Conservation (phyloP, 2,888 invertebrate species). For the Clivina fossor region DNA sequence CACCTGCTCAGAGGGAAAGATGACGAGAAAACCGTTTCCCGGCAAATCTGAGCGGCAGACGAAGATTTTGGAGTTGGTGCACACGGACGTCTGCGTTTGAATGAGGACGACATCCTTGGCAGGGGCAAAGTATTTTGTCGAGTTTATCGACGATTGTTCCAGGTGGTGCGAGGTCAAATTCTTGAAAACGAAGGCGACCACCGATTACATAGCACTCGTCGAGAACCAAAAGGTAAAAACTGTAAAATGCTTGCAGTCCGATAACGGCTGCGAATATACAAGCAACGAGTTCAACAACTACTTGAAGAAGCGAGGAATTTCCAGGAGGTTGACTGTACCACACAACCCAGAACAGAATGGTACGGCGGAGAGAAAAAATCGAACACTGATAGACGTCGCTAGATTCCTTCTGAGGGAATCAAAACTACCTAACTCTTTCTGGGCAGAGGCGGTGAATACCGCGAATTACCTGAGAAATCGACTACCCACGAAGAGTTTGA, state of each 20-base stretch:
- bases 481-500: slow-evolving; percentile 39
- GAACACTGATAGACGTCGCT: too few species aligned
- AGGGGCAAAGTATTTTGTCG: slow-evolving; percentile 37
- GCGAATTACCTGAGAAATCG: slow-evolving; percentile 46
- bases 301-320: slow-evolving; percentile 36
- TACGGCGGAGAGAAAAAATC: slow-evolving; percentile 33
- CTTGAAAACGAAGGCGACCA: slow-evolving; percentile 9
- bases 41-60: slow-evolving; percentile 29
- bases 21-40: slow-evolving; percentile 27
- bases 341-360: slow-evolving; percentile 40
- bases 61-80: slow-evolving; percentile 1
- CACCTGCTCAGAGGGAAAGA: slow-evolving; percentile 34
- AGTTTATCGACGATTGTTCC: slow-evolving; percentile 39
- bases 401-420: slow-evolving; percentile 44
- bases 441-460: slow-evolving; percentile 46
- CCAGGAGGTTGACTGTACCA: slow-evolving; percentile 35
- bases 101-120: slow-evolving; percentile 24
- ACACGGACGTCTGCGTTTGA: slow-evolving; percentile 2
- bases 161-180: slow-evolving; percentile 17
- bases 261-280: slow-evolving; percentile 38
- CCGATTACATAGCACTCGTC: background rate
- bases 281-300: slow-evolving; percentile 34
- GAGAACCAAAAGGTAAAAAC: slow-evolving; percentile 24
- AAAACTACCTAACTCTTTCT: slow-evolving; percentile 41
- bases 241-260: slow-evolving; percentile 37